These are phyloP conservation scores for Hyles vespertilio DNA, from an alignment of 1,140 invertebrate genomes.

Conservation along the genomic window DNA sequence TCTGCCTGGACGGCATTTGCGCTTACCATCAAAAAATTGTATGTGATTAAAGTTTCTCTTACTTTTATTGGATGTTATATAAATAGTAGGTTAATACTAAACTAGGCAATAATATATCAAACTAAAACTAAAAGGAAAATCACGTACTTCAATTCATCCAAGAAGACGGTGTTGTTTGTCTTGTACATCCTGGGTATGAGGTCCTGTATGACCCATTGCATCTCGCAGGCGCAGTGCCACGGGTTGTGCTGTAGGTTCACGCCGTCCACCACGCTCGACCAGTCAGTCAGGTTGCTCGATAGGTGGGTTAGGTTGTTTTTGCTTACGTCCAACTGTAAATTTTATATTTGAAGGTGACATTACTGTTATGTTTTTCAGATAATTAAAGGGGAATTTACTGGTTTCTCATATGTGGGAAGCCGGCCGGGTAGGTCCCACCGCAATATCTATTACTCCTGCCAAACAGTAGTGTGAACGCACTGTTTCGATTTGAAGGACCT, in stretches of 20 bases:
- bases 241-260: conserved; percentile 73
- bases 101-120: neutral
- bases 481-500: no score
- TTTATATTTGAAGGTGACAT: no score
- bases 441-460: no score
- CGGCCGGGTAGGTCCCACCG: no score
- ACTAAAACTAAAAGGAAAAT: conserved; percentile 5
- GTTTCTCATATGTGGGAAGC: no score
- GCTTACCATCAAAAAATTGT: no score
- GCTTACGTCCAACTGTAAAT: conserved; percentile 70
- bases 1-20: no score
- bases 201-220: conserved; percentile 72
- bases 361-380: no score
- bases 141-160: conserved; percentile 62
- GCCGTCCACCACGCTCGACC: conserved; percentile 46
- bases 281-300: conserved; percentile 49
- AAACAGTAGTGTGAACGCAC: no score
- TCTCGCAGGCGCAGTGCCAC: conserved; percentile 69
- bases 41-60: no score
- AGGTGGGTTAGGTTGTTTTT: conserved; percentile 62
- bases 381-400: no score
- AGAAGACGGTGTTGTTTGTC: conserved; percentile 40
- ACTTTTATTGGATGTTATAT: no score
- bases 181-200: conserved; percentile 57
- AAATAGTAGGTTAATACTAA: neutral